phyloP scores from a whole-genome alignment of 37 sponge, comb jelly and placozoan species.

The Eunapius fragilis region DNA sequence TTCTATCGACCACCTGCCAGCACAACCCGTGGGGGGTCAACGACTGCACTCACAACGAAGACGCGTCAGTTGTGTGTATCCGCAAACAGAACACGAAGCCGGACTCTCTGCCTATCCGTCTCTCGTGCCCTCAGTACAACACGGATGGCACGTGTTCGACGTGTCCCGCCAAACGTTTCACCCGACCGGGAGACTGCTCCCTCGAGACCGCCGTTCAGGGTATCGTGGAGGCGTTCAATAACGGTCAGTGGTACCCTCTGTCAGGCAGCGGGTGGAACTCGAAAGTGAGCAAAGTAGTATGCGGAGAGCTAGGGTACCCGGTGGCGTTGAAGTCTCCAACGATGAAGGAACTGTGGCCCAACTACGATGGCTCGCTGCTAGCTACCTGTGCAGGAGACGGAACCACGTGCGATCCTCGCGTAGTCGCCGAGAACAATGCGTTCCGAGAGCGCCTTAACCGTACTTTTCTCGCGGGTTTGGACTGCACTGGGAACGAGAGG shows the following conservation, averaged over 20 bases:
- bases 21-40: conserved; percentile 34
- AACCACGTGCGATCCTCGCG: neutral
- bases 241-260: conserved; percentile 15
- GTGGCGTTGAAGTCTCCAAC: neutral
- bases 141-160: neutral
- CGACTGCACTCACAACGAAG: conserved; percentile 62
- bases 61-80: conserved; percentile 65
- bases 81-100: neutral
- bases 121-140: neutral
- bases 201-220: neutral
- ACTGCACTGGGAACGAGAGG: conserved; percentile 52
- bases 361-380: neutral
- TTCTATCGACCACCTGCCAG: conserved; percentile 48
- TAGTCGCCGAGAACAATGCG: neutral
- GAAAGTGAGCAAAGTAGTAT: neutral
- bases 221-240: conserved; percentile 1
- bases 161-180: neutral
- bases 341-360: neutral
- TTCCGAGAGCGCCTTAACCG: neutral
- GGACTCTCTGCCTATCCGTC: neutral
- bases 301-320: conserved; percentile 19
- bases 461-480: conserved; percentile 15
- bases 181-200: neutral
- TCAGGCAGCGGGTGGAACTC: neutral
- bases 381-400: neutral